These are phyloP conservation scores for Glossosoma conforme DNA, from an alignment of 1,140 invertebrate genomes.

Conservation along the genomic window DNA sequence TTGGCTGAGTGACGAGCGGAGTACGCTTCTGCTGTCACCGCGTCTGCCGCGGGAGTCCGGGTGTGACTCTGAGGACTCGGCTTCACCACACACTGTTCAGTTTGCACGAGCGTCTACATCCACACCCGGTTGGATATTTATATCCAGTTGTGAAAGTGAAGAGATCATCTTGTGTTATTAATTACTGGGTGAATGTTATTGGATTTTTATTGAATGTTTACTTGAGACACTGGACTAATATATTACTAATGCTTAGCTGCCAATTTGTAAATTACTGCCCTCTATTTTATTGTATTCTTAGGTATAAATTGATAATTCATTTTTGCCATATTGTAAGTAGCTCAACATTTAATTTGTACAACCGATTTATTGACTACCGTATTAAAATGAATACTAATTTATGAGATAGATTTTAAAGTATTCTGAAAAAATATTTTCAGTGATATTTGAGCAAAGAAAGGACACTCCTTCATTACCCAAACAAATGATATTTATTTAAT, in stretches of 20 bases:
- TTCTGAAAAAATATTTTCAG: constrained; percentile 3
- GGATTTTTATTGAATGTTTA: not conserved
- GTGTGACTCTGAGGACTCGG: too few species aligned
- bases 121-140: too few species aligned
- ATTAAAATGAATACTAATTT: constrained; percentile 12
- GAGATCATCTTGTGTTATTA: not conserved
- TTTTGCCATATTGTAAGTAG: constrained; percentile 19
- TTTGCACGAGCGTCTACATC: too few species aligned
- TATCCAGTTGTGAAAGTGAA: not conserved
- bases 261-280: constrained; percentile 1
- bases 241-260: constrained; percentile 11
- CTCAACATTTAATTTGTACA: constrained; percentile 2
- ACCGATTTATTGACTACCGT: constrained; percentile 5
- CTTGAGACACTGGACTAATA: constrained; percentile 4
- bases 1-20: constrained; percentile 28
- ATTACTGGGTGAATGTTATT: not conserved
- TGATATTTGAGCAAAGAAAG: not conserved
- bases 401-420: constrained; percentile 17
- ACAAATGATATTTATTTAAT: too few species aligned
- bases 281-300: constrained; percentile 3
- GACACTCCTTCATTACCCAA: too few species aligned
- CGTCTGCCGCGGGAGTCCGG: too few species aligned
- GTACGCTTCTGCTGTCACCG: constrained; percentile 1
- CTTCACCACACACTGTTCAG: too few species aligned
- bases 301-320: constrained; percentile 6